Base-by-base conservation (phyloP, 2,888 invertebrate species). In the Lacanobia wlatinum region DNA sequence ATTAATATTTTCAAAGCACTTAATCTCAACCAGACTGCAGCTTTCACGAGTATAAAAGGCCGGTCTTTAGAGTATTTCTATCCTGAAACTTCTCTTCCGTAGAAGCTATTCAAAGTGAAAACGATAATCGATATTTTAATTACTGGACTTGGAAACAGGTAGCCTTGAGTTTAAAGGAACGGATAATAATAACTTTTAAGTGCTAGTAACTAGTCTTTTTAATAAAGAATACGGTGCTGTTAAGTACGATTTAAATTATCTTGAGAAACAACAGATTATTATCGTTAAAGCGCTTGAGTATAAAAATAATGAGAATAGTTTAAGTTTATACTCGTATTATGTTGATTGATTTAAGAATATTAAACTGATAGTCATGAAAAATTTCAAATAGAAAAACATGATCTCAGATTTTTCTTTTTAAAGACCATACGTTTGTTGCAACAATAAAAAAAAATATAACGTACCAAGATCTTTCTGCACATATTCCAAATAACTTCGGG, bases 81-180 rank as follows among this genome's bases (percentile, higher is more conserved):
- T 23, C n/a, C 52, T 23, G n/a, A 61, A 56, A 60, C 16, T 34
- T 28, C 18, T 53, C 38, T 56, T 23, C 56, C 60, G 18, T 48
- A 28, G 38, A 56, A 76, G 43, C 50, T 53, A 43, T 48, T 70
- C 23, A 23, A 63, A 53, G 58, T 53, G 34, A 21, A 55, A 70
- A 48, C 48, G 60, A 50, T 75, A 52, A 76, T 63, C 70, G 76
- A 63, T 76, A 63, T 53, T 59, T 63, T 62, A 68, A 69, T 75
- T 76, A 68, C 43, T 38, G 43, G 14, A 21, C 59, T n/a, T 56
- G n/a, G 23, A 66, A 21, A 7, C 18, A 21, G 58, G 34, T 38
- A 50, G 16, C 50, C 8, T 65, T 14, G 28, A 40, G 38, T 48
- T 53, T 8, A 21, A 52, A 64, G 10, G 38, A 64, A 18, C 12